phyloP scores from a whole-genome alignment of 2,888 invertebrate species.

The Oxyteleia sp. region DNA sequence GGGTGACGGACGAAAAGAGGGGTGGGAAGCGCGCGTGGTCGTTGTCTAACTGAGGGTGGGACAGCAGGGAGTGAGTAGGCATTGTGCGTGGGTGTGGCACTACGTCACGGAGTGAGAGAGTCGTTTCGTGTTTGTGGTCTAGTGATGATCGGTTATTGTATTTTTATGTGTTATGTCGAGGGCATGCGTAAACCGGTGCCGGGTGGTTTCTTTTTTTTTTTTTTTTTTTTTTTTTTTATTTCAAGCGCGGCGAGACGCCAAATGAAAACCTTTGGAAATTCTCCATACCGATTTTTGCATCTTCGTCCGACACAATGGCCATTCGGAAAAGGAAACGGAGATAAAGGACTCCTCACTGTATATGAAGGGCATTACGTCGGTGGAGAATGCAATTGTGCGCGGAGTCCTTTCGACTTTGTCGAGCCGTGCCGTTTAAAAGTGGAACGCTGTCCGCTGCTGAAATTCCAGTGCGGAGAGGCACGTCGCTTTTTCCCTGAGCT shows the following conservation, averaged over 20 bases:
- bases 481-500: slow-evolving; percentile 41
- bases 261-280: slow-evolving; percentile 2
- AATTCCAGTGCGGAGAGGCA: slow-evolving; percentile 56
- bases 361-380: slow-evolving; percentile 80
- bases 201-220: no score
- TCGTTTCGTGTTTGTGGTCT: no score
- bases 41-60: no score
- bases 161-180: no score
- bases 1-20: no score
- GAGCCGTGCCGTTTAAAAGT: slow-evolving; percentile 45
- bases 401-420: slow-evolving; percentile 70
- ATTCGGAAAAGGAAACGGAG: slow-evolving; percentile 10
- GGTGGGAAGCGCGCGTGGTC: no score
- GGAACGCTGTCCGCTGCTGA: slow-evolving; percentile 31
- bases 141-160: no score
- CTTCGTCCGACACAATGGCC: background rate
- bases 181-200: no score
- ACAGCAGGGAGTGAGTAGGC: no score
- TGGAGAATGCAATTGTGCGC: slow-evolving; percentile 77
- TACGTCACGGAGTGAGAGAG: no score
- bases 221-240: no score
- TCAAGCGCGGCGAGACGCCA: background rate
- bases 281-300: background rate
- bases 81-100: no score
- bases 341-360: slow-evolving; percentile 72